Conservation (phyloP, 92 coral and sea anemone species). For the Epizoanthus illoricatus region DNA sequence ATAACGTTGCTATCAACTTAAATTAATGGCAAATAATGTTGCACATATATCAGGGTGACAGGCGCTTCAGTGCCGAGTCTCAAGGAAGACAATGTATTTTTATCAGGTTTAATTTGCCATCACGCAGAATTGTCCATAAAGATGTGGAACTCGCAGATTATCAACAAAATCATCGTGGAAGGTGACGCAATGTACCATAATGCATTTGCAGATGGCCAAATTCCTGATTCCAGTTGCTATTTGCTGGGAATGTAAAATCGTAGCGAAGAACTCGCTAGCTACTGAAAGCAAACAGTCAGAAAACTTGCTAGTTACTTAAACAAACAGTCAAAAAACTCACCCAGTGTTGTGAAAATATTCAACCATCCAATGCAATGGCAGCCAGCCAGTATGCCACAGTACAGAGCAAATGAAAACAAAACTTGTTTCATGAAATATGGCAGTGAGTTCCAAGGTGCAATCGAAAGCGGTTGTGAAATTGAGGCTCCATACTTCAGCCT, state of each 20-base stretch:
- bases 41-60: too few relatives aligned
- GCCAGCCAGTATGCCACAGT: neutral
- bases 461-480: neutral
- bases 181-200: neutral
- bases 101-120: neutral
- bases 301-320: too few relatives aligned
- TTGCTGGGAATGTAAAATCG: too few relatives aligned
- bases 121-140: neutral
- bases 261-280: too few relatives aligned
- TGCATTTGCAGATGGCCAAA: neutral
- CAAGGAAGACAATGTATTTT: neutral
- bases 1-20: too few relatives aligned
- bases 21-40: too few relatives aligned
- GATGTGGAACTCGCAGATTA: neutral
- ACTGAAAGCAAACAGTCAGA: too few relatives aligned
- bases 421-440: too few relatives aligned
- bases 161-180: neutral
- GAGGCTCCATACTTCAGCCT: conserved; percentile 3
- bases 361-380: neutral
- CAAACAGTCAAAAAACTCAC: too few relatives aligned
- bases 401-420: neutral
- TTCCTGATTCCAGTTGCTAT: too few relatives aligned
- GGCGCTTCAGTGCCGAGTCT: too few relatives aligned
- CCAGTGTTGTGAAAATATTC: too few relatives aligned
- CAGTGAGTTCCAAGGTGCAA: neutral